Base-by-base conservation (phyloP, 2,113 vertebrate genomes). In the Eurystomus gularis region DNA sequence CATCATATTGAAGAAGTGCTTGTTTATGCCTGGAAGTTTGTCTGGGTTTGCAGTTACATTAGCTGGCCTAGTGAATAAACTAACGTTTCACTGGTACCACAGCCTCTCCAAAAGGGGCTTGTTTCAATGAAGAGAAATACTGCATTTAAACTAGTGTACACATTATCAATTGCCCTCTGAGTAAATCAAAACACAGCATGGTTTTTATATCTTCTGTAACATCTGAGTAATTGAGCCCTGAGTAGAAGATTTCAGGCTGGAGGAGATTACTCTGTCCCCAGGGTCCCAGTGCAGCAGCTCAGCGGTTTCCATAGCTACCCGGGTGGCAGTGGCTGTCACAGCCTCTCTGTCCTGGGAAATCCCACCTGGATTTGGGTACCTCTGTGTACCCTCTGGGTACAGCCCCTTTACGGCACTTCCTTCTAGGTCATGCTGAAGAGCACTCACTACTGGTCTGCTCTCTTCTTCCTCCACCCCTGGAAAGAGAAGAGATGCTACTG, bases 221-320 rank as follows among this genome's bases (percentile, higher is more conserved):
- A 75, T 28, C 16, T 68, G 37, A 73, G 51, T 58, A 91, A 83
- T 1, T 64, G 70, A 96, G n/a, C 23, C 20, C 18, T 1, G 3
- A 57, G 77, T 33, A 70, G 73, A 71, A 71, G 48, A 54, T 88
- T 66, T 68, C 52, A 48, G 44, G 55, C 55, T 60, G 55, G 64
- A 86, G 84, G 31, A 70, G 52, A 66, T 24, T 2, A 3, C 31
- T 35, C 0, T 0, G 7, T 52, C 55, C 55, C 51, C 1, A 0
- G 25, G 37, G 60, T 86, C 24, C 25, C 0, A 1, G 23, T 15
- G 65, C 13, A 29, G 40, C 2, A 5, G 54, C 33, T 72, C 75
- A 69, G 37, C 28, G 86, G 26, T 48, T 82, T 66, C 79, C 86
- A 78, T 7, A 66, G 51, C n/a, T 83, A 75, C 48, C 11, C 1